Percentiles rank a stretch among this genome's conserved stretches.
Evolutionary conservation across 2,797 vertebrate genomes (phyloP).

Genomic region (Scarus forsteni): DNA sequence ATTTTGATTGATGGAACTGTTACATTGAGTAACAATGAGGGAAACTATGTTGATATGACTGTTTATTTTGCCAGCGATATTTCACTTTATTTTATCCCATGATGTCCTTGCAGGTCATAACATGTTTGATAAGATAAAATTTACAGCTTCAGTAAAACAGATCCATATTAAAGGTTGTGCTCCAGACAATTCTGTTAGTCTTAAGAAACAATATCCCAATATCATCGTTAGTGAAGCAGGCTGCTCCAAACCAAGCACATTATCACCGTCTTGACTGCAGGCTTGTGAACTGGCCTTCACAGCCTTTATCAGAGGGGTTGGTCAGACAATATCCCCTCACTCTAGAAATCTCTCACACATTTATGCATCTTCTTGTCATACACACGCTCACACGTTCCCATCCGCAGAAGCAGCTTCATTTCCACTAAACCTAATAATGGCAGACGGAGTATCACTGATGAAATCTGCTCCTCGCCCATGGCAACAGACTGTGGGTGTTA

Average conservation of each 20-base stretch:
- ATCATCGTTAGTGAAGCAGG: not conserved
- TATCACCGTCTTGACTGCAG: conserved; percentile 52
- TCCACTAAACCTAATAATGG: conserved; percentile 81
- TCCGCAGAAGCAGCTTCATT: conserved; percentile 73
- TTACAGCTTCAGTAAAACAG: not conserved
- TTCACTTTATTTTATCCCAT: not conserved
- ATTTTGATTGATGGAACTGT: no score
- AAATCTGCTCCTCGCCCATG: conserved; percentile 71
- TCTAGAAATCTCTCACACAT: not conserved
- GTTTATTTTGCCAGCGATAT: no score
- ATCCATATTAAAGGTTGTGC: conserved; percentile 14
- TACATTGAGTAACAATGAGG: no score
- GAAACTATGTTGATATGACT: no score
- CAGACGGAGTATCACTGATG: conserved; percentile 78
- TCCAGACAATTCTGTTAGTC: conserved; percentile 2
- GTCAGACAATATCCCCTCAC: conserved; percentile 57
- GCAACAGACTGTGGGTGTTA: conserved; percentile 22
- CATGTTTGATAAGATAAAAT: conserved; percentile 3
- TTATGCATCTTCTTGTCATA: conserved; percentile 9
- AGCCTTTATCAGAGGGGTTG: conserved; percentile 59
- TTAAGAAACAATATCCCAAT: conserved; percentile 21
- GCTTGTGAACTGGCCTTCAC: conserved; percentile 58
- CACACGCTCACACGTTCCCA: conserved; percentile 23
- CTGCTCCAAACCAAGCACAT: conserved; percentile 5
- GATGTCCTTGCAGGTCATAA: not conserved